Conservation (phyloP, 2,797 vertebrate genomes). For the Distichodus sexfasciatus region DNA sequence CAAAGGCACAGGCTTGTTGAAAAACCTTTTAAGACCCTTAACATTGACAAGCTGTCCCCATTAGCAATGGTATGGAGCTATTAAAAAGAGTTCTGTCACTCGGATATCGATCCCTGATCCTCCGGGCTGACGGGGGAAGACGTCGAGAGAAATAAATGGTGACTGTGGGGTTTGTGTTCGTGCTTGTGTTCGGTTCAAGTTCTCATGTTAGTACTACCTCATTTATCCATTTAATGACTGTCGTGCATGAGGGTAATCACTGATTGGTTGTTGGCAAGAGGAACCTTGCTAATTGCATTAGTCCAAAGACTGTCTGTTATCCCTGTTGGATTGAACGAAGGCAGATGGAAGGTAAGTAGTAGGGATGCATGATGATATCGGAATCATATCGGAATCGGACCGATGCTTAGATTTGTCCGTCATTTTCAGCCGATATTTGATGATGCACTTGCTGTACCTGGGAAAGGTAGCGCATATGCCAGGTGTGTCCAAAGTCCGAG, state of each 20-base stretch:
- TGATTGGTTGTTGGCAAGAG: not conserved
- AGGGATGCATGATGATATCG: too few relatives aligned
- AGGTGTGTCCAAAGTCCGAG: too few relatives aligned
- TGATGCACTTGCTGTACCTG: too few relatives aligned
- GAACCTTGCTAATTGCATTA: not conserved
- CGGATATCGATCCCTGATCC: not conserved
- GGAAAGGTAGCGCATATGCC: too few relatives aligned
- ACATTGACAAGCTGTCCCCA: not conserved
- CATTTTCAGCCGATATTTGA: too few relatives aligned
- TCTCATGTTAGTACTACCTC: not conserved
- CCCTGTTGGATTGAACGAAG: not conserved
- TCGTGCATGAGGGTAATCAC: not conserved
- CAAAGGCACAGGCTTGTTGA: not conserved
- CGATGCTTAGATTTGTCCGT: too few relatives aligned
- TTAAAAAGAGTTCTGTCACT: not conserved
- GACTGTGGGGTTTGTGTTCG: not conserved
- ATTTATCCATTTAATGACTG: conserved; percentile 9
- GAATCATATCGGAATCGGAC: too few relatives aligned
- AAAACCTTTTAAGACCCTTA: not conserved
- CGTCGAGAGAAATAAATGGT: not conserved
- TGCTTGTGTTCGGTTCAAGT: not conserved
- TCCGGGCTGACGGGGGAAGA: not conserved
- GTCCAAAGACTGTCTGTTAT: not conserved
- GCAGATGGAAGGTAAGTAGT: too few relatives aligned
- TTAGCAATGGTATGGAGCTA: not conserved